Evolutionary conservation across 2,113 vertebrate species (phyloP), one percentile per base, ranked within the genome.

Genomic region (Bambusicola thoracicus): DNA sequence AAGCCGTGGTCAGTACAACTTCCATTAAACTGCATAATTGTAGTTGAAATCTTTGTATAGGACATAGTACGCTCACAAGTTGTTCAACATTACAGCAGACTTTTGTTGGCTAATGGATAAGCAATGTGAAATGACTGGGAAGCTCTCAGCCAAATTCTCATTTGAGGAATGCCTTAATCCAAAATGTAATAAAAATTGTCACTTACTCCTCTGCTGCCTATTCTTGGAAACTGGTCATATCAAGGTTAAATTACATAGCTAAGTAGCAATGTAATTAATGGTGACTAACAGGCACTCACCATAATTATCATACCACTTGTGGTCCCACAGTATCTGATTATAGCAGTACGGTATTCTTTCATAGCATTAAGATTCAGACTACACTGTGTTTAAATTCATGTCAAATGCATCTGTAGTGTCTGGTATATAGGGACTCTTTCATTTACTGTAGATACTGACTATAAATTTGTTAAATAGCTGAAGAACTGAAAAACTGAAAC

Each of bases 191-290:
- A 59, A 89, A 89, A 92, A 43, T 68, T 81, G 51, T 53, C 89
- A 81, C 38, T 77, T 83, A 34, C 27, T 70, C 20, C n/a, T 25
- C 5, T 74, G 36, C 12, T 84, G 25, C 34, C 58, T 51, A 10
- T 70, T 44, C 32, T 75, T 89, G 51, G 32, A 89, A 36, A 84
- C 59, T 7, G 6, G 46, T 81, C 84, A 61, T 17, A 65, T 41
- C 56, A 84, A 93, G 73, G 83, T 93, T 94, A 88, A 86, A 87
- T 81, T 72, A 46, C 0, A 0, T 24, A 84, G 48, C 27, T 70
- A 92, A 88, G 91, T 43, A 81, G 51, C 24, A 67, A 53, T 70
- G 18, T 86, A 83, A 88, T 89, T 87, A 91, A 65, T 55, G 25
- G 30, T 74, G 69, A 53, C 89, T 94, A 89, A 46, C 18, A 77